Evolutionary conservation across 2,113 vertebrate species (phyloP).

Genomic region (Sialia sialis): DNA sequence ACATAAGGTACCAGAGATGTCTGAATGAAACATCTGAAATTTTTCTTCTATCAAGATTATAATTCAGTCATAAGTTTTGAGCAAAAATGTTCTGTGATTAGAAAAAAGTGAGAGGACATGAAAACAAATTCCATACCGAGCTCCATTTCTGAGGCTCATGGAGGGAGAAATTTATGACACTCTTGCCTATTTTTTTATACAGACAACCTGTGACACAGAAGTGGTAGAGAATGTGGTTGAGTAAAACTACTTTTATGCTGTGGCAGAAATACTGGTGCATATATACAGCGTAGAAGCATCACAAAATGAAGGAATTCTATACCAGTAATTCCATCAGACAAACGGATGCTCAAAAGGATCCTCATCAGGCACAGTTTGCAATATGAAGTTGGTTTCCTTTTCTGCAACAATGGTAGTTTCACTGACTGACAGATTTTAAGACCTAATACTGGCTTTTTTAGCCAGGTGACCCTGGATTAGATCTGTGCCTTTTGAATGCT

Average conservation of each 20-base stretch:
- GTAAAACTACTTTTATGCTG: neutral
- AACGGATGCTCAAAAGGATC: neutral
- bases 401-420: neutral
- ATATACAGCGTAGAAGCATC: neutral
- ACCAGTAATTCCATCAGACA: neutral
- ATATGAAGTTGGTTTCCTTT: neutral
- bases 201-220: neutral
- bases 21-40: neutral
- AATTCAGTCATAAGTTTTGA: neutral
- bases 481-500: neutral
- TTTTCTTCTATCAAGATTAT: neutral
- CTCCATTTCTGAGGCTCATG: neutral
- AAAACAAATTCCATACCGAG: neutral
- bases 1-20: neutral
- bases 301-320: neutral
- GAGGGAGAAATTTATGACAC: neutral
- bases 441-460: neutral
- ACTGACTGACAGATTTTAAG: neutral
- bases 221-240: neutral
- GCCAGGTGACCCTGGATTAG: conserved; percentile 22
- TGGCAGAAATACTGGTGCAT: neutral
- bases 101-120: neutral
- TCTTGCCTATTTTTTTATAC: neutral
- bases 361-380: neutral
- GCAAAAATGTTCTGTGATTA: neutral